Conservation (phyloP, 2,888 invertebrate genomes). For the Leucoptera coffeella region DNA sequence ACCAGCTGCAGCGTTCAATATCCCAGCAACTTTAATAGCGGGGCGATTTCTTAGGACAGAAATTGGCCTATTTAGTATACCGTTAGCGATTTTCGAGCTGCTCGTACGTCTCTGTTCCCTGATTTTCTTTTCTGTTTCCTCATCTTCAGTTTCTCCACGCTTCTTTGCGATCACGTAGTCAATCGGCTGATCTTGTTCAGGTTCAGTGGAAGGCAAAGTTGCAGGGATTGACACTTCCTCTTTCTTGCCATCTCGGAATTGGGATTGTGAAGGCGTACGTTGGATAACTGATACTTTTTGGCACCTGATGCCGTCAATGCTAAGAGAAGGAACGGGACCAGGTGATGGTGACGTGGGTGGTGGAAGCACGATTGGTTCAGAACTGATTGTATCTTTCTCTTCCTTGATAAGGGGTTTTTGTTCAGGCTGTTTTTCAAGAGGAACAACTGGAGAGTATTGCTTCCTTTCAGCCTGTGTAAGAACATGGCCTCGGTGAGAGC, state of each 20-base stretch:
- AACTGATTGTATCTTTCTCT: constrained; percentile 61
- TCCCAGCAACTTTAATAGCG: constrained; percentile 56
- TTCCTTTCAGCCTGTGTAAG: constrained; percentile 78
- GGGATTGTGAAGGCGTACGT: constrained; percentile 61
- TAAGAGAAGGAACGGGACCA: constrained; percentile 54
- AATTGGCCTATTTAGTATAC: constrained; percentile 43
- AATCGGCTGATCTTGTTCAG: constrained; percentile 81
- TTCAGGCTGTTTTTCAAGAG: constrained; percentile 47
- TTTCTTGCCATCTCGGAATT: constrained; percentile 40
- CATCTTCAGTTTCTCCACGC: constrained; percentile 61
- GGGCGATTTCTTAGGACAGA: constrained; percentile 51
- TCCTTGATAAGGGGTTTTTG: constrained; percentile 50
- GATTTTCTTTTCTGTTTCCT: constrained; percentile 62
- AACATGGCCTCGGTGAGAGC: constrained; percentile 67
- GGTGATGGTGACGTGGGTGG: constrained; percentile 42
- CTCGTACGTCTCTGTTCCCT: constrained; percentile 64
- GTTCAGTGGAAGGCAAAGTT: constrained; percentile 48
- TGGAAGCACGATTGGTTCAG: constrained; percentile 56
- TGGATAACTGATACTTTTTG: constrained; percentile 75
- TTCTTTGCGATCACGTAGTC: constrained; percentile 84
- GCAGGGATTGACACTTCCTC: constrained; percentile 49
- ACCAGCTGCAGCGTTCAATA: constrained; percentile 70
- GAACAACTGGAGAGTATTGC: constrained; percentile 61
- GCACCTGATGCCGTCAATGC: constrained; percentile 63
- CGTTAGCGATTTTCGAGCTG: constrained; percentile 59